Conservation (phyloP, 1,140 invertebrate genomes). For the Panulirus ornatus region DNA sequence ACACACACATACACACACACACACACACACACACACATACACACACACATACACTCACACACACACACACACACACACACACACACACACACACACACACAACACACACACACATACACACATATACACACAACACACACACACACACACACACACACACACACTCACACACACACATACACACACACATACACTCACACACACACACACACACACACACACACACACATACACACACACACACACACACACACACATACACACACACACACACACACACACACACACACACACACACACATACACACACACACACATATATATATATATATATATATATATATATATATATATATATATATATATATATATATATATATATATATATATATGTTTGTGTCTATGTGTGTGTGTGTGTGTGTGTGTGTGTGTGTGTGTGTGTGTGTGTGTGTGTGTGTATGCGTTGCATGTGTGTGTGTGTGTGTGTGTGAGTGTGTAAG, state of each 20-base stretch:
- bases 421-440: constrained; percentile 16
- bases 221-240: constrained; percentile 5
- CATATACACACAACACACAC: too few relatives aligned
- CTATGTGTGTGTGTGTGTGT: constrained; percentile 7
- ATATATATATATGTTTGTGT: constrained; percentile 31
- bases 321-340: constrained; percentile 14
- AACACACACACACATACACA: too few relatives aligned
- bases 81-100: too few relatives aligned
- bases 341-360: constrained; percentile 23
- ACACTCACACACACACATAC: neutral
- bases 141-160: too few relatives aligned
- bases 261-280: constrained; percentile 22
- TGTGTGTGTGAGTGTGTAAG: constrained; percentile 11
- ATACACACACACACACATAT: constrained; percentile 32
- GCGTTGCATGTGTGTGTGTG: constrained; percentile 16
- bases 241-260: constrained; percentile 21
- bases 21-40: neutral
- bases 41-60: too few relatives aligned
- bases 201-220: neutral
- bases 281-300: constrained; percentile 27
- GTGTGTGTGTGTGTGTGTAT: neutral
- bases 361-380: constrained; percentile 31
- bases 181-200: too few relatives aligned
- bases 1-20: neutral
- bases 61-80: neutral